Conservation (phyloP, 1,140 invertebrate genomes). For the Papilio polytes region DNA sequence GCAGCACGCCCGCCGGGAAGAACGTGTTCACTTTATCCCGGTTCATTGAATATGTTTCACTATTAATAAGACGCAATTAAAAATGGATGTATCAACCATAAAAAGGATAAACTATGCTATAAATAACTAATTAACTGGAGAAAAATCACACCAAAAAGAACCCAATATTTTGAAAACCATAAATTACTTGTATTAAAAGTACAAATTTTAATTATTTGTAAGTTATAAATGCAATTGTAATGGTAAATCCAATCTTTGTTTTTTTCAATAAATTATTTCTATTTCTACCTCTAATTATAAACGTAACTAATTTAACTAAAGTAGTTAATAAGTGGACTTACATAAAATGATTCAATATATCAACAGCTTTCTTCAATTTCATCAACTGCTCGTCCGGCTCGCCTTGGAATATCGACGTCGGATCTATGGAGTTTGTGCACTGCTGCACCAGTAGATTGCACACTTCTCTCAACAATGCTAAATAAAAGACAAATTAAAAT, state of each 20-base stretch:
- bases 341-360: constrained; percentile 83
- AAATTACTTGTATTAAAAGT: too few relatives aligned
- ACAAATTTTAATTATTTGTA: too few relatives aligned
- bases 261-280: too few relatives aligned
- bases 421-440: constrained; percentile 84
- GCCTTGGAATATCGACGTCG: constrained; percentile 88
- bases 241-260: too few relatives aligned
- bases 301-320: background rate
- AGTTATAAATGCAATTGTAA: too few relatives aligned
- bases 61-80: constrained; percentile 46
- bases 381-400: constrained; percentile 87
- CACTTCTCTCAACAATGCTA: constrained; percentile 88
- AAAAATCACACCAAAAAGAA: background rate
- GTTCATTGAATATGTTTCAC: constrained; percentile 77
- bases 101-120: background rate
- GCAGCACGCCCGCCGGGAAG: constrained; percentile 75
- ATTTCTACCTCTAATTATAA: background rate
- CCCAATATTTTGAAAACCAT: background rate
- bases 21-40: constrained; percentile 77
- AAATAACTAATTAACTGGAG: background rate
- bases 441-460: constrained; percentile 91
- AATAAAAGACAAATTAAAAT: constrained; percentile 16
- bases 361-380: constrained; percentile 81
- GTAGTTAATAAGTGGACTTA: constrained; percentile 62
- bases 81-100: too few relatives aligned